A percentile compares a stretch with the other conserved stretches of the same genome.
Conservation (phyloP, 2,113 vertebrate genomes). For the Leucoraja erinaceus region DNA sequence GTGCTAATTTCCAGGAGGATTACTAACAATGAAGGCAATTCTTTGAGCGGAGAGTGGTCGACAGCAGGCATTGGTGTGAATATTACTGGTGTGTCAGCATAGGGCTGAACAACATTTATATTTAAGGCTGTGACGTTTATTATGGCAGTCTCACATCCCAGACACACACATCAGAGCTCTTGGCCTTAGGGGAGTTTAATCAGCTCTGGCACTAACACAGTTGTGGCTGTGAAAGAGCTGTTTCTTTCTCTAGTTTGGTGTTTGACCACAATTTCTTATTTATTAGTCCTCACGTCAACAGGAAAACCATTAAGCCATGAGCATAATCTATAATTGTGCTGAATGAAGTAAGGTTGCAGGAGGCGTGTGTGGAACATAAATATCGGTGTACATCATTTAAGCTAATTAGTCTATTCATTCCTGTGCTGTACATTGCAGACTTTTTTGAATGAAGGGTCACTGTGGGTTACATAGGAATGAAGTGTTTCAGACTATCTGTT, state of each 20-base stretch:
- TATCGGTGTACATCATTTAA: background rate
- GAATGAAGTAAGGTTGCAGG: background rate
- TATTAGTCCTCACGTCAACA: background rate
- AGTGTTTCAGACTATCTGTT: background rate
- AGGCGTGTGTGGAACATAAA: background rate
- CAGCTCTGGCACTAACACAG: background rate
- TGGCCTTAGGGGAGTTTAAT: background rate
- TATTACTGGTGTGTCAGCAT: background rate
- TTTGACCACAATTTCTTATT: slow-evolving; percentile 1
- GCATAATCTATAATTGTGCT: background rate
- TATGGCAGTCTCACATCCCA: background rate
- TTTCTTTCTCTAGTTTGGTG: background rate
- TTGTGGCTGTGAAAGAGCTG: background rate
- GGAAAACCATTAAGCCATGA: background rate
- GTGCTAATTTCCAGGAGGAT: background rate
- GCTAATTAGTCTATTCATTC: background rate
- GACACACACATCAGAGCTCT: background rate
- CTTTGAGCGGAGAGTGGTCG: background rate
- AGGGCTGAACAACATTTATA: background rate
- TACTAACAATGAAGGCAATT: background rate
- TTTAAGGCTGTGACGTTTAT: background rate
- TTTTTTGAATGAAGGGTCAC: slow-evolving; percentile 13
- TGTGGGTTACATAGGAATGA: background rate
- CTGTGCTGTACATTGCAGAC: background rate
- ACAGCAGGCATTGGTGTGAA: background rate